phyloP scores from a whole-genome alignment of 2,113 vertebrate species.

The Cololabis saira region DNA sequence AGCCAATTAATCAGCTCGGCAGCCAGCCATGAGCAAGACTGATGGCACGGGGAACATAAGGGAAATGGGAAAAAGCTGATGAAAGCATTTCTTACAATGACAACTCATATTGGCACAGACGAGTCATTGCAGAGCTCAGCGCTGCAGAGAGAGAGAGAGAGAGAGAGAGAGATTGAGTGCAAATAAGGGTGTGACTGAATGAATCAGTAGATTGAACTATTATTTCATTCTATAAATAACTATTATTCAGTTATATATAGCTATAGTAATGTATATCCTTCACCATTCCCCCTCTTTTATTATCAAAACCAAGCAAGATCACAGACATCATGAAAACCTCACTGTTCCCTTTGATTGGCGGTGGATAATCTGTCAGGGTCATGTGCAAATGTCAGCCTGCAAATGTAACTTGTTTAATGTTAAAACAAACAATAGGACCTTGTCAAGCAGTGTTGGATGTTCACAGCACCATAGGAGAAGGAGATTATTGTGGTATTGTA shows the following conservation, averaged over 20 bases:
- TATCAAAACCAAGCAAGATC: not conserved
- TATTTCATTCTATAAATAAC: constrained; percentile 1
- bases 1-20: constrained; percentile 68
- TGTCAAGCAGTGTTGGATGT: constrained; percentile 47
- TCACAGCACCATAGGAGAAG: constrained; percentile 36
- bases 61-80: constrained; percentile 58
- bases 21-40: constrained; percentile 62
- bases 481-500: constrained; percentile 46
- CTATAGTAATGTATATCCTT: too few species aligned
- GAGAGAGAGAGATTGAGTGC: constrained; percentile 11
- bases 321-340: constrained; percentile 21
- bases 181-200: constrained; percentile 18
- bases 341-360: constrained; percentile 27
- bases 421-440: constrained; percentile 39
- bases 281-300: not conserved
- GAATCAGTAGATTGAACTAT: not conserved
- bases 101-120: constrained; percentile 49
- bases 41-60: constrained; percentile 63
- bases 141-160: constrained; percentile 14
- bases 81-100: constrained; percentile 41
- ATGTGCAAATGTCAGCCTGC: constrained; percentile 55
- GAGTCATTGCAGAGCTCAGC: constrained; percentile 28
- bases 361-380: constrained; percentile 34
- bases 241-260: not conserved
- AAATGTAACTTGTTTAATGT: constrained; percentile 54